A percentile compares a stretch with the other conserved stretches of the same genome.
Conservation (phyloP, 1,140 invertebrate species). For the Caenorhabditis brenneri region DNA sequence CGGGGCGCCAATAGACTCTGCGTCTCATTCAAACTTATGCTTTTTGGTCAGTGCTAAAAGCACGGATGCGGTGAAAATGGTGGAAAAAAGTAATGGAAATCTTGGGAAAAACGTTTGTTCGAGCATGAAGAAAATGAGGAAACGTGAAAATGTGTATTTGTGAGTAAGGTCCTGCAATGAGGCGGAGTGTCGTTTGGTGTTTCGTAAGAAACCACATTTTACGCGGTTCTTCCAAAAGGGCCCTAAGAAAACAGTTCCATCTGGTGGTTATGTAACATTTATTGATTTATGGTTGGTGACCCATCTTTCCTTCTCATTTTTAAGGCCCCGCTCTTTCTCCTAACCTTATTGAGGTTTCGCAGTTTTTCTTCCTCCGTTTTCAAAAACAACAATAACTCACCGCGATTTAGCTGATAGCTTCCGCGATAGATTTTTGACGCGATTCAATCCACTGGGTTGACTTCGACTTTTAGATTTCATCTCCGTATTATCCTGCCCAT, state of each 20-base stretch:
- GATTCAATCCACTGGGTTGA: conserved; percentile 58
- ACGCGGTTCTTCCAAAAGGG: no score
- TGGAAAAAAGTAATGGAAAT: neutral
- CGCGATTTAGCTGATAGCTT: conserved; percentile 56
- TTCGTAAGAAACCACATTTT: neutral
- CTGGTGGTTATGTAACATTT: no score
- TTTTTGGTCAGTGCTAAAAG: neutral
- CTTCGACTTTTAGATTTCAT: conserved; percentile 49
- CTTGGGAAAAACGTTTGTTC: neutral
- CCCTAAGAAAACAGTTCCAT: no score
- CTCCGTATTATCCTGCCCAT: conserved; percentile 30
- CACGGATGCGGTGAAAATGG: neutral
- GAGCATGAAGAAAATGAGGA: neutral
- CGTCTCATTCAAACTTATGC: neutral
- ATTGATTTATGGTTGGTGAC: no score
- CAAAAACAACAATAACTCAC: conserved; percentile 43
- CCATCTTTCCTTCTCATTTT: no score
- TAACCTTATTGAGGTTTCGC: no score
- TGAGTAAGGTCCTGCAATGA: neutral
- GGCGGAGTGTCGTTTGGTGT: neutral
- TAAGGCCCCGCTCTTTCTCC: no score
- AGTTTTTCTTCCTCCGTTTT: neutral
- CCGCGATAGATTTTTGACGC: conserved; percentile 57
- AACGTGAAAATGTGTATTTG: no score
- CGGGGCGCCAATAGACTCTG: neutral